Evolutionary conservation across 2,888 invertebrate species (phyloP), one percentile per base, ranked within the genome.

Genomic region (Andrena marginata): DNA sequence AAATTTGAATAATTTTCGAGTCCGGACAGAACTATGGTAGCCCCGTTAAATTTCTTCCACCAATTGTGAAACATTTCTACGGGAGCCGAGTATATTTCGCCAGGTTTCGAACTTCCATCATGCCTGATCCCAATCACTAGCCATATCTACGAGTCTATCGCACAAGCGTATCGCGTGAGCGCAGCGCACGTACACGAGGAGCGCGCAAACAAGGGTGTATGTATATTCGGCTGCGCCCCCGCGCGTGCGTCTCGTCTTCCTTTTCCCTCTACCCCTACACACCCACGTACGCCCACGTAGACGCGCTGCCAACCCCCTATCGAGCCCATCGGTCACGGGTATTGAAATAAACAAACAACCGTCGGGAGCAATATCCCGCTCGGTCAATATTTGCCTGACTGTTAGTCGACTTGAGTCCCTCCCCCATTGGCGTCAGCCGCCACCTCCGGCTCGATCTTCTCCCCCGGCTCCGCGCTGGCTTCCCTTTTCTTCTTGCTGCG

Each of bases 321-420:
- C 85, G 88, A 85, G 89, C 88, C 90, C 92, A 91, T 92, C 91
- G 93, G 92, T 92, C 93, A 93, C 89, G 90, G 87, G 91, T 91
- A 93, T 93, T 92, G 93, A 93, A 93, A 93, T 93, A 93, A 93
- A 93, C 93, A 93, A 93, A 93, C 93, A 94, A 90, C 92, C 93
- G 93, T 93, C 90, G 92, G 93, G 93, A 93, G 94, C 94, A 94
- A 94, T 94, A 94, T 94, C 93, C 93, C 90, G 90, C 93, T 93
- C 91, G 92, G 93, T 93, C 93, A 94, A 94, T 93, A 94, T 94
- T 94, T 93, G 92, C 90, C 88, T 89, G 93, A 92, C 91, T 92
- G 93, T 94, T 94, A 93, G 93, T 92, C 92, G 92, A 93, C 90
- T 91, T 90, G 89, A 89, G 90, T 89, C 84, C 81, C 74, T 26